Evolutionary conservation across 2,113 vertebrate species (phyloP).

Genomic region (Neolamprologus toae): DNA sequence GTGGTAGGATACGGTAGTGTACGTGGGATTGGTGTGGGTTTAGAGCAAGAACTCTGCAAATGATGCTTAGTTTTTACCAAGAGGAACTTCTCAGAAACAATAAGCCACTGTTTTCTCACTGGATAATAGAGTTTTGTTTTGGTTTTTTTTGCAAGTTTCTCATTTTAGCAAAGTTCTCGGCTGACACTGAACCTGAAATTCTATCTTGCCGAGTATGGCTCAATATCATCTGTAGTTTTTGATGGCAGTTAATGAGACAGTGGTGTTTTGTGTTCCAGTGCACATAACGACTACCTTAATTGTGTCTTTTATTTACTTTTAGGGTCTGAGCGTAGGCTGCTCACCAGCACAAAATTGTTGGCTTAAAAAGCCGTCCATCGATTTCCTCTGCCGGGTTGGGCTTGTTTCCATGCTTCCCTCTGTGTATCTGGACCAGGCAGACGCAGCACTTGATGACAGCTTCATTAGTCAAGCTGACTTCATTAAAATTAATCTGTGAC

Average conservation of each 20-base stretch:
- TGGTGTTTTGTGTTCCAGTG: background rate
- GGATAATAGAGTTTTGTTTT: background rate
- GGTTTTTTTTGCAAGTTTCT: accelerated
- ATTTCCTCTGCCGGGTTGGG: background rate
- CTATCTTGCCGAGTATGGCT: background rate
- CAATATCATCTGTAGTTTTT: background rate
- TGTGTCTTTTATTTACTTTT: background rate
- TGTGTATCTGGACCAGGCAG: background rate
- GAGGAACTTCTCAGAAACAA: background rate
- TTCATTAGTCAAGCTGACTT: background rate
- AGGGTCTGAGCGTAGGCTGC: background rate
- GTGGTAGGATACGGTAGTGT: background rate
- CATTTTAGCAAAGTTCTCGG: background rate
- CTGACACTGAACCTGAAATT: background rate
- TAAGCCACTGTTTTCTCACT: background rate
- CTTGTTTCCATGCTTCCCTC: background rate
- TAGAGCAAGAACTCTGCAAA: background rate
- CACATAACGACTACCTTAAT: background rate
- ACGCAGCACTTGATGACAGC: background rate
- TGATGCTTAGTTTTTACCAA: background rate
- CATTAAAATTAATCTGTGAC: background rate
- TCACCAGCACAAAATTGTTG: background rate
- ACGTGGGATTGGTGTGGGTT: background rate
- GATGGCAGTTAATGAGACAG: background rate
- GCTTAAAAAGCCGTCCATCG: background rate